Evolutionary conservation across 2,888 invertebrate species (phyloP).

Genomic region (Eilema griseolum): DNA sequence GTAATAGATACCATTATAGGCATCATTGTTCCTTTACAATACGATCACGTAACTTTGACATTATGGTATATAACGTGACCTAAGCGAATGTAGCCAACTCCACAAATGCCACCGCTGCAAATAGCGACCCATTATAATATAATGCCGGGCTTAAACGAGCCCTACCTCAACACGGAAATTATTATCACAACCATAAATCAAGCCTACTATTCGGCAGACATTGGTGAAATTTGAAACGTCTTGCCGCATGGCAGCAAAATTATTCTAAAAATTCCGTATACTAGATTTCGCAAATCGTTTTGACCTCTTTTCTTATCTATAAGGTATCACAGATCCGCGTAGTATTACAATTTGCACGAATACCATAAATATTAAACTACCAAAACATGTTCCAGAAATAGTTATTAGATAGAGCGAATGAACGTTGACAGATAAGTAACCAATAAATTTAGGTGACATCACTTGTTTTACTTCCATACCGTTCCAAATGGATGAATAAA

Average conservation of each 20-base stretch:
- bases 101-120: slow-evolving; percentile 64
- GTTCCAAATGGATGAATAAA: slow-evolving; percentile 31
- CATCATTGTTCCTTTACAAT: slow-evolving; percentile 24
- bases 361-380: slow-evolving; percentile 18
- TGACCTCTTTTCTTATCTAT: neutral
- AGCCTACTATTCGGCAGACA: slow-evolving; percentile 61
- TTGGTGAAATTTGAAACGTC: slow-evolving; percentile 63
- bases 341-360: slow-evolving; percentile 11
- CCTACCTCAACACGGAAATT: slow-evolving; percentile 81
- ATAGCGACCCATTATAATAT: slow-evolving; percentile 64
- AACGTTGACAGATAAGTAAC: slow-evolving; percentile 6
- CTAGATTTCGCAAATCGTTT: slow-evolving; percentile 14
- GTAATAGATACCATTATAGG: neutral
- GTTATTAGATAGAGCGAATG: slow-evolving; percentile 27
- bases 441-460: slow-evolving; percentile 31
- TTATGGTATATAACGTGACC: slow-evolving; percentile 59
- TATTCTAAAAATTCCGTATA: slow-evolving; percentile 18
- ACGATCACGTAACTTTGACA: slow-evolving; percentile 53
- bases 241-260: slow-evolving; percentile 32
- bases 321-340: neutral
- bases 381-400: slow-evolving; percentile 15
- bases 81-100: slow-evolving; percentile 53
- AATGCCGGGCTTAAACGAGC: slow-evolving; percentile 63
- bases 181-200: slow-evolving; percentile 78
- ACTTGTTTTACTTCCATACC: slow-evolving; percentile 29